These are phyloP conservation scores for Watsonalla binaria DNA, from an alignment of 2,888 invertebrate genomes.

Conservation along the genomic window DNA sequence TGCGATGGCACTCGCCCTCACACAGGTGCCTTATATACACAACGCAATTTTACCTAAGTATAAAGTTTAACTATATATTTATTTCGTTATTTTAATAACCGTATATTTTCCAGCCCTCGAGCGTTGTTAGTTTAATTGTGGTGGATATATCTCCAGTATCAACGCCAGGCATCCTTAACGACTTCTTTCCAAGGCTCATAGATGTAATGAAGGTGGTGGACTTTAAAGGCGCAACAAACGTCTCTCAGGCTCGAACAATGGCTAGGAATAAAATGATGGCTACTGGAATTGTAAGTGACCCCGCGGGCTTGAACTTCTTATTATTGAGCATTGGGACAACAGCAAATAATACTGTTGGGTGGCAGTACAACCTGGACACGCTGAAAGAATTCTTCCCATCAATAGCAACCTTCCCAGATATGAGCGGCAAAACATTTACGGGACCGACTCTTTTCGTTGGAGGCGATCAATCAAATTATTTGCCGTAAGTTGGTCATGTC, in stretches of 20 bases:
- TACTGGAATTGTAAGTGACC: conserved; percentile 27
- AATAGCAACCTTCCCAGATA: conserved; percentile 46
- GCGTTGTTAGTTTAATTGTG: conserved; percentile 80
- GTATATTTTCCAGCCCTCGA: conserved; percentile 58
- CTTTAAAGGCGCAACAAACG: conserved; percentile 70
- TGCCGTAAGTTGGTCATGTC: conserved; percentile 44
- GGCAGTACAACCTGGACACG: conserved; percentile 46
- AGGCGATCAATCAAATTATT: conserved; percentile 45
- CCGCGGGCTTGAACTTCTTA: conserved; percentile 32
- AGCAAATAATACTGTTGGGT: conserved; percentile 35
- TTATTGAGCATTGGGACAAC: conserved; percentile 44
- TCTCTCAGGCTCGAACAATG: conserved; percentile 79
- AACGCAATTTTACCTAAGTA: neutral
- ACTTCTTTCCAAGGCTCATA: conserved; percentile 74
- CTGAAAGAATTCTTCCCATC: conserved; percentile 31
- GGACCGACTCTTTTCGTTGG: conserved; percentile 56
- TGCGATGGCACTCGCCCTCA: conserved; percentile 87
- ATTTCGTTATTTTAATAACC: neutral
- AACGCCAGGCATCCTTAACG: conserved; percentile 66
- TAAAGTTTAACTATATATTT: neutral
- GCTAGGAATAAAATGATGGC: conserved; percentile 38
- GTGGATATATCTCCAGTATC: conserved; percentile 84
- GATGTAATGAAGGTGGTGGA: conserved; percentile 77
- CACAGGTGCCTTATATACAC: conserved; percentile 31
- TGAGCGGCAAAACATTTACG: conserved; percentile 30